Conservation (phyloP, 2,888 invertebrate species). For the Podotricha telesiphe region DNA sequence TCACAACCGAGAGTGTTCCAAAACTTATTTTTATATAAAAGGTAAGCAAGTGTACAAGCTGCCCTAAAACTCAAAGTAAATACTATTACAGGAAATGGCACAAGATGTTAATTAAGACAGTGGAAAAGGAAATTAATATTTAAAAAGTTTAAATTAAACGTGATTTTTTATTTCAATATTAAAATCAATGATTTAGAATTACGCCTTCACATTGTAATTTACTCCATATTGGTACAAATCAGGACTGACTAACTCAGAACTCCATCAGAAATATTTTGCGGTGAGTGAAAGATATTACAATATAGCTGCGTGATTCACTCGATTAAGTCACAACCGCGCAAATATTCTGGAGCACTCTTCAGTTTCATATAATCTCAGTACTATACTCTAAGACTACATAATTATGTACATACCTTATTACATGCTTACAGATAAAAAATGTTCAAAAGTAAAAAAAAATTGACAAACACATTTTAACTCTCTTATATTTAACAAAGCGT, state of each 20-base stretch:
- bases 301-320: constrained; percentile 37
- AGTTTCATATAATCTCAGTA: constrained; percentile 66
- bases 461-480: constrained; percentile 81
- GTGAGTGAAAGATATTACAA: constrained; percentile 32
- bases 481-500: constrained; percentile 81
- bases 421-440: constrained; percentile 55
- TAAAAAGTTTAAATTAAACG: constrained; percentile 10
- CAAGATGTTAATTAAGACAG: constrained; percentile 33
- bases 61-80: constrained; percentile 29
- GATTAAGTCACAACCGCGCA: constrained; percentile 41
- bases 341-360: constrained; percentile 39
- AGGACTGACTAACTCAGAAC: constrained; percentile 35
- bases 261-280: constrained; percentile 32
- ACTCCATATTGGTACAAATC: neutral
- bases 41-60: constrained; percentile 37
- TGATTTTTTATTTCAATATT: neutral
- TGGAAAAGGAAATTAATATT: constrained; percentile 18
- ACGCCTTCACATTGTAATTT: neutral
- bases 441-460: constrained; percentile 79
- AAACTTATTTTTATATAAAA: constrained; percentile 32
- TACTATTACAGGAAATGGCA: constrained; percentile 38
- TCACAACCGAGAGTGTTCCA: constrained; percentile 38
- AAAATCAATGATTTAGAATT: neutral
- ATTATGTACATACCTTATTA: constrained; percentile 69
- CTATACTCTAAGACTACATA: constrained; percentile 56